Percentiles rank a stretch among this genome's conserved stretches.
Evolutionary conservation across 1,140 invertebrate species (phyloP).

Genomic region (Asobara japonica): DNA sequence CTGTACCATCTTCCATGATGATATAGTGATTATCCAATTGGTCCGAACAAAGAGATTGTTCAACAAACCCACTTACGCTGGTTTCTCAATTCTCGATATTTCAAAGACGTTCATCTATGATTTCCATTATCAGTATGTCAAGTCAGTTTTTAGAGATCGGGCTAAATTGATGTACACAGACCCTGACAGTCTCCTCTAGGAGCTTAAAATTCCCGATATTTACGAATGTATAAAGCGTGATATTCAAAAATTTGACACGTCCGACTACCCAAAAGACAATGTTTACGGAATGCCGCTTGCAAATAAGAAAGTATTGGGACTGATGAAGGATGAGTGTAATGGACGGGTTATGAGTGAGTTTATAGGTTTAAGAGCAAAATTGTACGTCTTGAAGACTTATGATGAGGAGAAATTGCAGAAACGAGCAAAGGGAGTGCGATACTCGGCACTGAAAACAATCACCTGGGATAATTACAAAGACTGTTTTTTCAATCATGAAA

Average conservation of each 20-base stretch:
- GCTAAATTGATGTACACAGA: neutral
- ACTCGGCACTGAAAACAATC: constrained; percentile 37
- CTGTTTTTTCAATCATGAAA: constrained; percentile 34
- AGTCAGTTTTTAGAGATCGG: neutral
- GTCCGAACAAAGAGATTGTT: no score
- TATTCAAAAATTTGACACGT: no score
- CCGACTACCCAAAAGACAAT: no score
- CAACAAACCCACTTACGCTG: neutral
- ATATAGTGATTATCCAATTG: neutral
- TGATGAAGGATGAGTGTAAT: neutral
- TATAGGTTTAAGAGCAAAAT: constrained; percentile 61
- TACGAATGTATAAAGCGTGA: no score
- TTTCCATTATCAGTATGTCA: neutral
- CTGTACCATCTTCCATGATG: neutral
- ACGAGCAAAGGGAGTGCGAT: constrained; percentile 46
- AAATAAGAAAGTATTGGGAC: neutral
- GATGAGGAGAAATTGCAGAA: constrained; percentile 37
- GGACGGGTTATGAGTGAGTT: constrained; percentile 52
- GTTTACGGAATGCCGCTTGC: no score
- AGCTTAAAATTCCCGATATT: no score
- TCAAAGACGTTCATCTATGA: neutral
- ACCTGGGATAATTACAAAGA: constrained; percentile 42
- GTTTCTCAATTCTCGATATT: neutral
- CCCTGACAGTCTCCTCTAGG: neutral
- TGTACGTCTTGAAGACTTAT: constrained; percentile 51